Conservation (phyloP, 2,888 invertebrate genomes). For the Helicoverpa assulta region DNA sequence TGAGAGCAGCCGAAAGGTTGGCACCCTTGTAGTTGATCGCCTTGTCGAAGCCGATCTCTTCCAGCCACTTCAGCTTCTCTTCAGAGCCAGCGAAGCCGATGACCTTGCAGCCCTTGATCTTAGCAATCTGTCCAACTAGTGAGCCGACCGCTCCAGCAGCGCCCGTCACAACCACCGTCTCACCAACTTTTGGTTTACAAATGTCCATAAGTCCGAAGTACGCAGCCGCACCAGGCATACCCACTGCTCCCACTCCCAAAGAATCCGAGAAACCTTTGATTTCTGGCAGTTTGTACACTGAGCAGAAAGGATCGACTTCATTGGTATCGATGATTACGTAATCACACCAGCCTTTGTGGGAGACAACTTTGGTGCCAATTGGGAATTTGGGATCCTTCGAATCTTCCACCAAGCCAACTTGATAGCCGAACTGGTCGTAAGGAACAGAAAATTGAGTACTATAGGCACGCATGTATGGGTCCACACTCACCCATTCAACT, state of each 20-base stretch:
- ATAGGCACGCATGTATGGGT: not conserved
- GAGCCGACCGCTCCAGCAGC: conserved; percentile 95
- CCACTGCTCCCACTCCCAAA: conserved; percentile 90
- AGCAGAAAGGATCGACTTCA: conserved; percentile 1
- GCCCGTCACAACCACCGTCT: conserved; percentile 92
- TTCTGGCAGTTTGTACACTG: conserved; percentile 86
- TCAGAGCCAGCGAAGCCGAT: conserved; percentile 92
- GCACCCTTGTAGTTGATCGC: conserved; percentile 93
- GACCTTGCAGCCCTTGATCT: conserved; percentile 91
- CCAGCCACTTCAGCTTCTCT: conserved; percentile 79
- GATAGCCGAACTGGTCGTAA: conserved; percentile 72
- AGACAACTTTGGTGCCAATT: conserved; percentile 90
- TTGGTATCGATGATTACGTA: conserved; percentile 55
- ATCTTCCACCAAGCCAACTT: conserved; percentile 87
- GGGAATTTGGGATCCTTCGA: conserved; percentile 91
- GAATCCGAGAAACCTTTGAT: conserved; percentile 88
- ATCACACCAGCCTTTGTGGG: conserved; percentile 79
- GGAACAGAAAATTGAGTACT: conserved; percentile 53
- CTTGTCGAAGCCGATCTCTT: conserved; percentile 92
- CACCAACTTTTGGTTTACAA: conserved; percentile 92
- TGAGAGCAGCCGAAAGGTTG: conserved; percentile 79
- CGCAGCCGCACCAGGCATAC: conserved; percentile 93
- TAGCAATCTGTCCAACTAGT: conserved; percentile 94
- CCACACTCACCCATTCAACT: conserved; percentile 60
- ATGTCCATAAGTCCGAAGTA: conserved; percentile 93